Base-by-base conservation (phyloP, 2,888 invertebrate genomes). In the Acleris laterana region DNA sequence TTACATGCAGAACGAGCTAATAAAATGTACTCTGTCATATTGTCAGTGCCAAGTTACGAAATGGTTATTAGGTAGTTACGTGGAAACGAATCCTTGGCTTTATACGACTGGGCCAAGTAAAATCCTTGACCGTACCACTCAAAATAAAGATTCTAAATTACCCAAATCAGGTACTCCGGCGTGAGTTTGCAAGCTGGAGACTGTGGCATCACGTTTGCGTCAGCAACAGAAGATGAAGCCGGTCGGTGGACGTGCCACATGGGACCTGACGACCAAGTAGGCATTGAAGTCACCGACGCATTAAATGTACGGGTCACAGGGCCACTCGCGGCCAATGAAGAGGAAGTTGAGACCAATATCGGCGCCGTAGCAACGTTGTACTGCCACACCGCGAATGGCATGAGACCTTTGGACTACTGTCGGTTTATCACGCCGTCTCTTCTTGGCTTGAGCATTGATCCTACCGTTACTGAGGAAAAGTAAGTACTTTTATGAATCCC, bases 211-310 rank as follows among this genome's bases (percentile, higher is more conserved):
- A 91, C 85, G 0, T 88, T 94, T 67, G 69, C 73, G 1, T 78
- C 83, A 3, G 86, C 84, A 1, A 73, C 74, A 2, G 66, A 68
- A 9, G 74, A 78, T 1, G 91, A 93, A 44, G 78, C 77, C 2
- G 94, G 94, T 0, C 68, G 70, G 22, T 94, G 94, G 94, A 83
- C 80, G 1, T 94, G 94, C 64, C 91, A 93, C 66, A 93, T 93
- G 90, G 94, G 93, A 0, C 84, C 85, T 0, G 75, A 76, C 19
- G 73, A 81, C 9, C 73, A 76, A 38, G 63, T 84, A 5, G 90
- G 90, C 1, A 50, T 89, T 1, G 94, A 93, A 77, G 6, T 83
- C 1, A 85, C 80, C 0, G 84, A 89, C 16, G 55, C 69, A 19
- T 73, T 93, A 1, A 63, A 75, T 13, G 87, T 94, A 1, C 77